phyloP scores from a whole-genome alignment of 2,888 invertebrate genomes.

The Germaria angustata region DNA sequence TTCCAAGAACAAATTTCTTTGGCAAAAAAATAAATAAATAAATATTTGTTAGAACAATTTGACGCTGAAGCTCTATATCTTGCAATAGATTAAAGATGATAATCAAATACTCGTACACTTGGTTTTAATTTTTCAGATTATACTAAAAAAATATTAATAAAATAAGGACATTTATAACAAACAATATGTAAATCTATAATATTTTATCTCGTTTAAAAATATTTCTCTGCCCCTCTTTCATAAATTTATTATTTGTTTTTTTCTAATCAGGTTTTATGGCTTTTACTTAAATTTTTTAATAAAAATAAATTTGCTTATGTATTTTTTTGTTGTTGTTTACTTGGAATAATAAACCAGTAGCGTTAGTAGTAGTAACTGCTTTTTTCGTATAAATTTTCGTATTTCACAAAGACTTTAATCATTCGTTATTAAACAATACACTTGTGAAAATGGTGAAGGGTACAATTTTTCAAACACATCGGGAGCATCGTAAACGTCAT shows the following conservation, averaged over 20 bases:
- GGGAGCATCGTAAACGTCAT: constrained; percentile 12
- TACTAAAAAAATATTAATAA: no score
- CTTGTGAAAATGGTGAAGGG: constrained; percentile 63
- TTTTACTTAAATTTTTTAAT: neutral
- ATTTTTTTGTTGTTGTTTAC: neutral
- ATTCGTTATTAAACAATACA: constrained; percentile 43
- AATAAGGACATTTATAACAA: no score
- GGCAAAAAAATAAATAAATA: no score
- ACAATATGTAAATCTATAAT: no score
- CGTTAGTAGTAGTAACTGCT: constrained; percentile 17
- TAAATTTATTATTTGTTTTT: neutral
- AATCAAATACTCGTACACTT: no score
- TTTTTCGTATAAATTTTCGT: constrained; percentile 41
- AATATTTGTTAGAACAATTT: no score
- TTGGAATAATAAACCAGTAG: neutral
- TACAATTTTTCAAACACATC: constrained; percentile 39
- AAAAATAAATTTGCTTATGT: neutral
- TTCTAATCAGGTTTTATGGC: constrained; percentile 5
- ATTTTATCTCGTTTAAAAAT: no score
- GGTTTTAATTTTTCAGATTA: no score
- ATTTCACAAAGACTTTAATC: neutral
- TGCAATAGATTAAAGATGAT: no score
- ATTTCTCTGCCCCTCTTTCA: no score
- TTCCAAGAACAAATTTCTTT: no score
- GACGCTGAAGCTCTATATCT: no score